Conservation (phyloP, 2,888 invertebrate species). For the Tenthredo notha region DNA sequence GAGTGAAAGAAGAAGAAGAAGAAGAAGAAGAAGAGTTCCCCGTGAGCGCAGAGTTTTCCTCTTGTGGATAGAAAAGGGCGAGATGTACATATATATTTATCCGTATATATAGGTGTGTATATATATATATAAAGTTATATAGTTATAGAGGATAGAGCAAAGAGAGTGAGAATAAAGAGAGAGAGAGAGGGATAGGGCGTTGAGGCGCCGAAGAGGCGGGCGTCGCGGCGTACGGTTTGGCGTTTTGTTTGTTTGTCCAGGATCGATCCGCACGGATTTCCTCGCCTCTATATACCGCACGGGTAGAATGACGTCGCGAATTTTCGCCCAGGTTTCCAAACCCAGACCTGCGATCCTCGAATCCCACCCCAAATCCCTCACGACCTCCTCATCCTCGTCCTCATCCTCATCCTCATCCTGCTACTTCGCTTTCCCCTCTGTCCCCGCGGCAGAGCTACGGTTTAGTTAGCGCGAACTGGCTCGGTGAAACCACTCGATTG, state of each 20-base stretch:
- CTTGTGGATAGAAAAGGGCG: neutral
- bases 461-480: constrained; percentile 41
- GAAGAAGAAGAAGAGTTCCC: neutral
- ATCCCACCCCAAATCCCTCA: constrained; percentile 36
- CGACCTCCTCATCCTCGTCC: constrained; percentile 48
- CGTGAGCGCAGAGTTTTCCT: neutral
- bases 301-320: constrained; percentile 65
- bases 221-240: constrained; percentile 45
- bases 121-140: neutral
- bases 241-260: constrained; percentile 54
- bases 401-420: constrained; percentile 29
- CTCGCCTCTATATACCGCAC: constrained; percentile 66
- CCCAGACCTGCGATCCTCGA: constrained; percentile 14
- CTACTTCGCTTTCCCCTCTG: constrained; percentile 55
- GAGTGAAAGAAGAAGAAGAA: neutral
- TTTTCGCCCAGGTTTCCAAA: constrained; percentile 66
- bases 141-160: neutral
- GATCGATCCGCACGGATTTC: constrained; percentile 74
- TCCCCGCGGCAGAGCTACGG: constrained; percentile 34
- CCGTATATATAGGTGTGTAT: neutral
- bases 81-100: neutral
- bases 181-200: constrained; percentile 33
- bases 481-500: constrained; percentile 63
- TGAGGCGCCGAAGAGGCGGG: constrained; percentile 53
- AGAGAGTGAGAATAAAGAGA: constrained; percentile 39